Conservation (phyloP, 2,113 vertebrate genomes). For the Caracal caracal region DNA sequence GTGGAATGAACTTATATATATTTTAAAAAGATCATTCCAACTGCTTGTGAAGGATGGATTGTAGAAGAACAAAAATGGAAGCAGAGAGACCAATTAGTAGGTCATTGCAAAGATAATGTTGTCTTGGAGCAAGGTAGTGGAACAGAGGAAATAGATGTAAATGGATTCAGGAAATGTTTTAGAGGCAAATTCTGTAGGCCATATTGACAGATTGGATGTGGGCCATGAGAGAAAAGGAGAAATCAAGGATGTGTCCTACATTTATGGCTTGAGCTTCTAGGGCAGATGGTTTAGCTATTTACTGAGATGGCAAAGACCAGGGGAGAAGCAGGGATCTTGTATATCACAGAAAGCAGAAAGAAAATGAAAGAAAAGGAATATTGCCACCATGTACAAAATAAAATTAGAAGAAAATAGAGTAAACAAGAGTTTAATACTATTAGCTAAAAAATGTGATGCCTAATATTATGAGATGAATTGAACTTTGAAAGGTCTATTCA, state of each 20-base stretch:
- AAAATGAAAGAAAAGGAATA: background rate
- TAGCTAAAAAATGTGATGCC: background rate
- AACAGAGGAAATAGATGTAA: background rate
- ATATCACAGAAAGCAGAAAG: background rate
- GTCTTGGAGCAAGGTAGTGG: background rate
- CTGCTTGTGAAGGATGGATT: background rate
- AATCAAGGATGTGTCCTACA: background rate
- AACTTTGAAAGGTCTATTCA: constrained; percentile 17
- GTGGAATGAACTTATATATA: background rate
- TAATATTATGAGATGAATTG: background rate
- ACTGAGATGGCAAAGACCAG: background rate
- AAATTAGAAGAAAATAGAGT: constrained; percentile 20
- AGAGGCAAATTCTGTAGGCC: background rate
- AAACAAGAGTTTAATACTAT: background rate
- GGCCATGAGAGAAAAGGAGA: background rate
- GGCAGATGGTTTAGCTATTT: background rate
- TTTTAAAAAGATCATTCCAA: background rate
- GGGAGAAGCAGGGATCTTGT: background rate
- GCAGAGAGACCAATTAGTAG: background rate
- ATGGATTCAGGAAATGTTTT: background rate
- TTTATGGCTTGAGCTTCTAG: background rate
- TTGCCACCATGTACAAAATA: background rate
- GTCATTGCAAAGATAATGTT: background rate
- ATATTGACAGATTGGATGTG: background rate
- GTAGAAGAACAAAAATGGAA: background rate